These are phyloP conservation scores for Agonopterix subpropinquella DNA, from an alignment of 2,888 invertebrate genomes.

Conservation along the genomic window DNA sequence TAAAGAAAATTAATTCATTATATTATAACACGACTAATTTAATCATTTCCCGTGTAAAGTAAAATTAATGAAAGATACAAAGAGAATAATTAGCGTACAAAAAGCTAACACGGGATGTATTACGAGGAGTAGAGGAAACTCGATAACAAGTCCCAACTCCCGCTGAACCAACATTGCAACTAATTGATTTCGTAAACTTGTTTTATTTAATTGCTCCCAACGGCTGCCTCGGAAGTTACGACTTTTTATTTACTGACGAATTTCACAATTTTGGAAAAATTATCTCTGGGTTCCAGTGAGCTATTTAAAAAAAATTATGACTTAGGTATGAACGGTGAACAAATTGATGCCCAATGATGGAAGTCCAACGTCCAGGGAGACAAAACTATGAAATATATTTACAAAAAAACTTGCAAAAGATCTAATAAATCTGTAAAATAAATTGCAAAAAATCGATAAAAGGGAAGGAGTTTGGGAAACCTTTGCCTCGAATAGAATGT, in stretches of 20 bases:
- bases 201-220: conserved; percentile 55
- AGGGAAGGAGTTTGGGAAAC: no score
- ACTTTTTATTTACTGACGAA: conserved; percentile 49
- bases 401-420: no score
- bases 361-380: no score
- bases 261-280: conserved; percentile 33
- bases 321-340: no score
- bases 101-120: background rate
- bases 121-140: conserved; percentile 27
- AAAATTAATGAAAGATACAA: background rate
- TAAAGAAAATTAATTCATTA: no score
- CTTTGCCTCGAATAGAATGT: no score
- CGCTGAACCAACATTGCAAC: conserved; percentile 54
- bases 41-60: background rate
- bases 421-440: no score
- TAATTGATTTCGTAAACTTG: conserved; percentile 62
- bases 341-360: no score
- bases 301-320: no score
- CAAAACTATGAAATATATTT: no score
- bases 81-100: background rate
- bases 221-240: conserved; percentile 15
- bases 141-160: conserved; percentile 56
- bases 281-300: conserved; percentile 9
- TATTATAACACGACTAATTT: no score
- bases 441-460: no score